These are phyloP conservation scores for Ectemnius continuus DNA, from an alignment of 2,888 invertebrate species.

Conservation along the genomic window DNA sequence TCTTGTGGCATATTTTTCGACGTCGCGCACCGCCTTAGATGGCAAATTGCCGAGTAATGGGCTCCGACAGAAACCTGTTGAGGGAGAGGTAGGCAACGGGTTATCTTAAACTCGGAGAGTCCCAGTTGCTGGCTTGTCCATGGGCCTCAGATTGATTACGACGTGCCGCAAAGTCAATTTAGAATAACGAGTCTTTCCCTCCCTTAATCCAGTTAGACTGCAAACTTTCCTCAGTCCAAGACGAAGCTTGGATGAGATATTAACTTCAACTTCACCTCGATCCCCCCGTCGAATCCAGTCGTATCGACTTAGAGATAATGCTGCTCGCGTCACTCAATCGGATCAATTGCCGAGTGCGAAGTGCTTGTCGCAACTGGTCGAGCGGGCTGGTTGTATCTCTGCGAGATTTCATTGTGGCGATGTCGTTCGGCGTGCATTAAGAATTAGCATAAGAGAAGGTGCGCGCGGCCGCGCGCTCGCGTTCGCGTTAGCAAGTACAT, in stretches of 20 bases:
- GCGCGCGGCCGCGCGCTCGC: too few species aligned
- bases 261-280: neutral
- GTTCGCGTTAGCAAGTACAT: too few species aligned
- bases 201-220: slow-evolving; percentile 17
- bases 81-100: slow-evolving; percentile 33
- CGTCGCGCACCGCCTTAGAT: slow-evolving; percentile 2
- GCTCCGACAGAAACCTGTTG: slow-evolving; percentile 37
- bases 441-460: too few species aligned
- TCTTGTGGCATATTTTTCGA: neutral
- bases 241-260: neutral
- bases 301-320: too few species aligned
- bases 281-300: too few species aligned
- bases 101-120: slow-evolving; percentile 7
- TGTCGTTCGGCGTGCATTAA: too few species aligned
- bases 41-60: slow-evolving; percentile 20
- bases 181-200: slow-evolving; percentile 9
- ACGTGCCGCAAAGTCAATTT: slow-evolving; percentile 6
- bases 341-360: too few species aligned
- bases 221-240: neutral
- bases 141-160: slow-evolving; percentile 19
- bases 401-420: too few species aligned
- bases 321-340: too few species aligned
- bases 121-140: slow-evolving; percentile 3
- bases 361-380: too few species aligned
- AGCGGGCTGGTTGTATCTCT: too few species aligned